Percentiles rank a stretch among this genome's conserved stretches.
Conservation (phyloP, 2,888 invertebrate genomes). For the Pheosia gnoma region DNA sequence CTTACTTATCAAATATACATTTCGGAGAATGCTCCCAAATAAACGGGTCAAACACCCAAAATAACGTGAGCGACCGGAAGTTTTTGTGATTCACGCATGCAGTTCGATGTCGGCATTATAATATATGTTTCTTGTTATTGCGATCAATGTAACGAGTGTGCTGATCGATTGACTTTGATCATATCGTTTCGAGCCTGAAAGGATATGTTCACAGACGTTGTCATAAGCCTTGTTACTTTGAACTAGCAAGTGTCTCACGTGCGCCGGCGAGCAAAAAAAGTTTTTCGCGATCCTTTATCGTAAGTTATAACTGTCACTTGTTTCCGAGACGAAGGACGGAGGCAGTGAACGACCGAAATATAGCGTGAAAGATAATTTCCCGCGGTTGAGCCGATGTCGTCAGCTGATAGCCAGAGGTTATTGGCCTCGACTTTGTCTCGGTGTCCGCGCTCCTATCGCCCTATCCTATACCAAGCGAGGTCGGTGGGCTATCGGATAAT, state of each 20-base stretch:
- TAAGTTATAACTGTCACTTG: constrained; percentile 35
- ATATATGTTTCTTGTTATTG: constrained; percentile 26
- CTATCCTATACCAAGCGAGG: constrained; percentile 57
- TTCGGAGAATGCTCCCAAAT: constrained; percentile 55
- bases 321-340: constrained; percentile 40
- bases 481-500: constrained; percentile 73
- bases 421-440: constrained; percentile 79
- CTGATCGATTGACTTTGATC: background rate
- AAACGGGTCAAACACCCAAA: constrained; percentile 65
- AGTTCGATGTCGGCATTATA: constrained; percentile 47
- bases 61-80: constrained; percentile 60
- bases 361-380: constrained; percentile 74
- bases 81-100: constrained; percentile 62
- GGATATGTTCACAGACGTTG: background rate
- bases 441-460: constrained; percentile 68
- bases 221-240: background rate
- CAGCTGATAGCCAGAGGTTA: constrained; percentile 80
- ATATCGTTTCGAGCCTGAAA: background rate
- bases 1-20: constrained; percentile 41
- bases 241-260: constrained; percentile 12
- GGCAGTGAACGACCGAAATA: constrained; percentile 73
- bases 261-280: constrained; percentile 11
- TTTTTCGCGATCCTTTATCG: constrained; percentile 22
- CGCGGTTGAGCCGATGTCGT: constrained; percentile 74
- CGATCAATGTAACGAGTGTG: constrained; percentile 12